These are phyloP conservation scores for Germaria angustata DNA, from an alignment of 2,888 invertebrate species.

Conservation along the genomic window DNA sequence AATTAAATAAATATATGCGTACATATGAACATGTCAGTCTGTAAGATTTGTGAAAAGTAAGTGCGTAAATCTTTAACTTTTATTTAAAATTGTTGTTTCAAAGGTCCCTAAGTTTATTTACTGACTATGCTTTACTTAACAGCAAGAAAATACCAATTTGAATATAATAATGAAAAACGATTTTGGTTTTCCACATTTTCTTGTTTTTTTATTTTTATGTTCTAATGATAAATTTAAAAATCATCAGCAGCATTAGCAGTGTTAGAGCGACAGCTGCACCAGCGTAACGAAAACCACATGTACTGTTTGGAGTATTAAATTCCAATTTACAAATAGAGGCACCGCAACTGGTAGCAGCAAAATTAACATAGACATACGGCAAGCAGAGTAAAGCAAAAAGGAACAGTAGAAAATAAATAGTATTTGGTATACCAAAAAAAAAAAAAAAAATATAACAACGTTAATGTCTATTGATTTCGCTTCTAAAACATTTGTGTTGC, in stretches of 20 bases:
- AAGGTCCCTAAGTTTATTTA: slow-evolving; percentile 14
- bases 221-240: slow-evolving; percentile 48
- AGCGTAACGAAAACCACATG: slow-evolving; percentile 48
- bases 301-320: slow-evolving; percentile 57
- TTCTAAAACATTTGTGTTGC: not conserved
- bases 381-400: not conserved
- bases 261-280: not conserved
- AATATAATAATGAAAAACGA: slow-evolving; percentile 49
- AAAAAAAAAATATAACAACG: no score
- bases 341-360: slow-evolving; percentile 6
- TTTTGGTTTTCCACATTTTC: slow-evolving; percentile 28
- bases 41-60: no score
- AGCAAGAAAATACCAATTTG: slow-evolving; percentile 42
- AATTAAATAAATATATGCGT: no score
- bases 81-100: not conserved
- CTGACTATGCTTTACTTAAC: not conserved
- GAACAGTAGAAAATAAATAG: slow-evolving; percentile 3
- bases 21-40: no score
- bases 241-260: slow-evolving; percentile 8
- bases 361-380: not conserved
- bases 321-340: slow-evolving; percentile 52
- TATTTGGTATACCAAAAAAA: slow-evolving; percentile 52
- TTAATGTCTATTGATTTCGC: slow-evolving; percentile 44
- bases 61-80: no score
- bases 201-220: slow-evolving; percentile 20